These are phyloP conservation scores for Momotus momota DNA, from an alignment of 2,797 vertebrate species.

Conservation along the genomic window DNA sequence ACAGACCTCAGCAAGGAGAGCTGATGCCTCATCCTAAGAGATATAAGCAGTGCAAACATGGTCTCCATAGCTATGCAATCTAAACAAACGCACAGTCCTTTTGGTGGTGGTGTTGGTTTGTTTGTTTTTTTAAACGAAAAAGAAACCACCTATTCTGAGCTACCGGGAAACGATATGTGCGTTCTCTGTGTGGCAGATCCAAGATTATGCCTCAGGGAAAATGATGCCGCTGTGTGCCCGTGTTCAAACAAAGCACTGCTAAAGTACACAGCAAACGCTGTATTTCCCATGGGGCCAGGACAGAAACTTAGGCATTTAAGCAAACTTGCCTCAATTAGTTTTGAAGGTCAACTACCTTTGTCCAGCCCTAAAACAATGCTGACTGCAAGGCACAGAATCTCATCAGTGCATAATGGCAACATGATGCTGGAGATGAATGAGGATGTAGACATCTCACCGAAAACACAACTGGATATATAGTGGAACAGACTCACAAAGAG, in stretches of 20 bases:
- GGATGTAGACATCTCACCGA: neutral
- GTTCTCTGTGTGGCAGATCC: neutral
- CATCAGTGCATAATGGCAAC: neutral
- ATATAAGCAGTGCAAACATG: neutral
- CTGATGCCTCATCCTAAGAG: neutral
- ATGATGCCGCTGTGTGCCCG: neutral
- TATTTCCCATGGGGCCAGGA: neutral
- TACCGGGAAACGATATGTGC: neutral
- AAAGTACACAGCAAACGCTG: neutral
- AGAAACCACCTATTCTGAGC: neutral
- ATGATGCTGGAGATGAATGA: neutral
- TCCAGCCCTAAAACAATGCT: neutral
- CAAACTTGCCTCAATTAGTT: neutral
- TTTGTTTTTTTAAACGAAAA: neutral
- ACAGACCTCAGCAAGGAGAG: neutral
- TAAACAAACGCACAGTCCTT: neutral
- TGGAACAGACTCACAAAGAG: neutral
- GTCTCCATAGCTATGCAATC: neutral
- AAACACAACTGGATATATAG: neutral
- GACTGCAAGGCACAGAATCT: neutral
- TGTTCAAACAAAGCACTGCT: neutral
- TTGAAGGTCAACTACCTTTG: neutral
- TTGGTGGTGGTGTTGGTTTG: neutral
- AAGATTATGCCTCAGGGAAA: neutral
- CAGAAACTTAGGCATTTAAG: neutral